These are phyloP conservation scores for Penaeus monodon DNA, from an alignment of 2,888 invertebrate species.

Conservation along the genomic window DNA sequence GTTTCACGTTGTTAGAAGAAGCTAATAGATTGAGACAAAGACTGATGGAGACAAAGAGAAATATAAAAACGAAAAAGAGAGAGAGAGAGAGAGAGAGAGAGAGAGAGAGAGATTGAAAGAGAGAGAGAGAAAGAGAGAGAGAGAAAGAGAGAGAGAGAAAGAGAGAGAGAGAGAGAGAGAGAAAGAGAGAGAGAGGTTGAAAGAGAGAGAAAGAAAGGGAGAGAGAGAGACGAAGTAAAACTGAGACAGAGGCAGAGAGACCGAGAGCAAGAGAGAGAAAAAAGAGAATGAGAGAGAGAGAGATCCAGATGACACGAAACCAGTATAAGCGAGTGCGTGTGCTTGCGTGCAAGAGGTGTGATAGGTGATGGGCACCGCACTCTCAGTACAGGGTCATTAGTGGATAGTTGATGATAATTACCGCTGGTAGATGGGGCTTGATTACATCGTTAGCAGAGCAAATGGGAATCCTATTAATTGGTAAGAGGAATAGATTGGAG, in stretches of 20 bases:
- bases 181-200: slow-evolving; percentile 10
- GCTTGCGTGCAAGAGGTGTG: too few species aligned
- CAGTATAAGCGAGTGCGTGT: not conserved
- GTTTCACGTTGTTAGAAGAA: too few species aligned
- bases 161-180: slow-evolving; percentile 8
- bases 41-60: not conserved
- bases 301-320: not conserved
- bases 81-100: not conserved
- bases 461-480: too few species aligned
- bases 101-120: not conserved
- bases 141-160: not conserved
- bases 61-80: not conserved
- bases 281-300: not conserved
- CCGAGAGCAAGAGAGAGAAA: not conserved
- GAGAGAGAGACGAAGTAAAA: not conserved
- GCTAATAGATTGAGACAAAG: not conserved
- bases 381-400: too few species aligned
- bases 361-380: too few species aligned
- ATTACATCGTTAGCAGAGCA: too few species aligned
- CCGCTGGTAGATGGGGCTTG: too few species aligned
- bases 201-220: not conserved
- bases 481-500: too few species aligned
- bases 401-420: too few species aligned
- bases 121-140: not conserved
- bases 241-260: not conserved